Evolutionary conservation across 1,140 invertebrate genomes (phyloP).

Genomic region (Lutraria rhynchaena): DNA sequence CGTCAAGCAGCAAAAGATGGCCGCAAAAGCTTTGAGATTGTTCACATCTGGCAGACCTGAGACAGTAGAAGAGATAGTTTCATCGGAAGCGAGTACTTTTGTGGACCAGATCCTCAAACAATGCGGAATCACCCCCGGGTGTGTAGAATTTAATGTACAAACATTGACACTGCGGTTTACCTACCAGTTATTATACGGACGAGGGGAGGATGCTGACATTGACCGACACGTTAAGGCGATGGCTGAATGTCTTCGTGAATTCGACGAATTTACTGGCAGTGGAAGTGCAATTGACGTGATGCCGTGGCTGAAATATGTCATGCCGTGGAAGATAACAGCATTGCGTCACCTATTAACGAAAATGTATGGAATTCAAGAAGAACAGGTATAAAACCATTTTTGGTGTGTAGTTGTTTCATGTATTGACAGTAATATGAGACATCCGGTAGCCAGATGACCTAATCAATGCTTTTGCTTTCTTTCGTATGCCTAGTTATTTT

Average conservation of each 20-base stretch:
- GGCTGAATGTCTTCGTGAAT: neutral
- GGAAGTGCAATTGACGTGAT: constrained; percentile 60
- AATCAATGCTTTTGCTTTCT: no score
- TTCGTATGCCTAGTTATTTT: no score
- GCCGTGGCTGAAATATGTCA: constrained; percentile 56
- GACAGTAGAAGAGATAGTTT: constrained; percentile 11
- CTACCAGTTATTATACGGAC: constrained; percentile 11
- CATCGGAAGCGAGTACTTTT: neutral
- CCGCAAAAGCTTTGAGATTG: neutral
- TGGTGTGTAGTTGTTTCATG: no score
- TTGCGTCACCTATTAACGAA: neutral
- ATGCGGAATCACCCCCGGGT: neutral
- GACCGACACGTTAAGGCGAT: constrained; percentile 15
- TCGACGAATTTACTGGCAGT: constrained; percentile 33
- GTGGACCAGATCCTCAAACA: neutral
- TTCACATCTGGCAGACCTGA: constrained; percentile 3
- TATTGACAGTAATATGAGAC: no score
- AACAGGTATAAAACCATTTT: neutral
- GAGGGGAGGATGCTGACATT: neutral
- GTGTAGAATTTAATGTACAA: constrained; percentile 1
- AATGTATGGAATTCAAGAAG: neutral
- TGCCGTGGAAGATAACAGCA: constrained; percentile 38
- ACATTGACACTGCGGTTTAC: neutral
- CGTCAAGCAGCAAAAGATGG: neutral
- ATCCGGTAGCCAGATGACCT: no score